phyloP scores from a whole-genome alignment of 2,113 vertebrate species.

The Seriola aureovittata region DNA sequence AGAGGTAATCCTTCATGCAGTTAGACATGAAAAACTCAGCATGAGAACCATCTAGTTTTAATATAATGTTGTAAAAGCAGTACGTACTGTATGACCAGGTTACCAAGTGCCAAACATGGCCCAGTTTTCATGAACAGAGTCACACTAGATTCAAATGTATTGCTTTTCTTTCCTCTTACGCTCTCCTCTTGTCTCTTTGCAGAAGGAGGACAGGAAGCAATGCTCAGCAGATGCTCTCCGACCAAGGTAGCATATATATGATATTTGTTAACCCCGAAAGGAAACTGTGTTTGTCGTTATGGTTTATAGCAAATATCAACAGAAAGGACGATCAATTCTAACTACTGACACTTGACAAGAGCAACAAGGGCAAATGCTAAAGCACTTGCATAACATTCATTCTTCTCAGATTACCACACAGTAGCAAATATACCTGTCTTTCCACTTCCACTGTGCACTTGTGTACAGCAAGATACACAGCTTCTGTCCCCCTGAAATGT shows the following conservation, averaged over 20 bases:
- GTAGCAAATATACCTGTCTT: not conserved
- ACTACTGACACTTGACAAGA: not conserved
- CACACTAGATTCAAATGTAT: not conserved
- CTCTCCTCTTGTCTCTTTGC: conserved; percentile 29
- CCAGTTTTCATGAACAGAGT: not conserved
- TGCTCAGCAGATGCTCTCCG: conserved; percentile 83
- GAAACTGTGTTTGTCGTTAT: not conserved
- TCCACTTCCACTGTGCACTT: not conserved
- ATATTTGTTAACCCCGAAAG: not conserved
- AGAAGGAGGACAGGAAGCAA: conserved; percentile 84
- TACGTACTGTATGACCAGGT: not conserved
- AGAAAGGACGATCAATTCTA: not conserved
- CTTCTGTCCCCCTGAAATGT: conserved; percentile 4
- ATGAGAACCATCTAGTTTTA: not conserved
- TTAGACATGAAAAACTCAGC: not conserved
- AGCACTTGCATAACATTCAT: not conserved
- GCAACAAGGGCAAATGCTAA: not conserved
- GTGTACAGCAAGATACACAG: not conserved
- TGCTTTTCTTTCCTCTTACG: not conserved
- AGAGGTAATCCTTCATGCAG: conserved; percentile 79
- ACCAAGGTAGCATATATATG: conserved; percentile 77
- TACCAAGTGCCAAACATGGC: not conserved
- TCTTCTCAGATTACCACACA: not conserved
- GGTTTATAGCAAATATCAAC: not conserved
- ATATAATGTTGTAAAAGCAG: not conserved